Evolutionary conservation across 2,113 vertebrate species (phyloP).

Genomic region (Odocoileus virginianus): DNA sequence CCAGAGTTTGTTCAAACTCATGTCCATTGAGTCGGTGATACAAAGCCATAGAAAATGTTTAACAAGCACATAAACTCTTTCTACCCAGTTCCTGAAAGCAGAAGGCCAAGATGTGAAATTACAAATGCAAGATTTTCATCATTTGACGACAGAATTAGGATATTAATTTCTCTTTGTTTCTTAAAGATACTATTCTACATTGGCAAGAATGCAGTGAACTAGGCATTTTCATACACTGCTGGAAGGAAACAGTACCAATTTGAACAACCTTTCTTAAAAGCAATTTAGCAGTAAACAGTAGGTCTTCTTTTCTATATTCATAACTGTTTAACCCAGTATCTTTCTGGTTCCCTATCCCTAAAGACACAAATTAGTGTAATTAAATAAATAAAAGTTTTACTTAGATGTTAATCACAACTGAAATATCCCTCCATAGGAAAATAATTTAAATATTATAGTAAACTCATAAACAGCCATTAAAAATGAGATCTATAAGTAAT

Average conservation of each 20-base stretch:
- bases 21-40: background rate
- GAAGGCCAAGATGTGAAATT: constrained; percentile 13
- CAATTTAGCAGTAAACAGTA: constrained; percentile 19
- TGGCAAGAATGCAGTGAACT: background rate
- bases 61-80: constrained; percentile 18
- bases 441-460: background rate
- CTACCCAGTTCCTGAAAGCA: constrained; percentile 12
- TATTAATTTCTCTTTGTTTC: background rate
- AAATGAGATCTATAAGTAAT: background rate
- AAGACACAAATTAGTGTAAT: background rate
- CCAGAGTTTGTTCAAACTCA: background rate
- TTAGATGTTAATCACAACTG: background rate
- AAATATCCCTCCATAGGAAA: background rate
- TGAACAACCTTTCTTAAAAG: constrained; percentile 15
- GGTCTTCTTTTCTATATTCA: background rate
- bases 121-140: background rate
- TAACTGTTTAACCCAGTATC: constrained; percentile 13
- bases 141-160: constrained; percentile 19
- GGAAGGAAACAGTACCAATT: background rate
- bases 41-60: constrained; percentile 5
- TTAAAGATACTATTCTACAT: background rate
- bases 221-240: background rate
- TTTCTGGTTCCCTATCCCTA: background rate
- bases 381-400: constrained; percentile 1
- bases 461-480: constrained; percentile 1